Conservation (phyloP, 1,140 invertebrate species). For the Phymorhynchus buccinoides region DNA sequence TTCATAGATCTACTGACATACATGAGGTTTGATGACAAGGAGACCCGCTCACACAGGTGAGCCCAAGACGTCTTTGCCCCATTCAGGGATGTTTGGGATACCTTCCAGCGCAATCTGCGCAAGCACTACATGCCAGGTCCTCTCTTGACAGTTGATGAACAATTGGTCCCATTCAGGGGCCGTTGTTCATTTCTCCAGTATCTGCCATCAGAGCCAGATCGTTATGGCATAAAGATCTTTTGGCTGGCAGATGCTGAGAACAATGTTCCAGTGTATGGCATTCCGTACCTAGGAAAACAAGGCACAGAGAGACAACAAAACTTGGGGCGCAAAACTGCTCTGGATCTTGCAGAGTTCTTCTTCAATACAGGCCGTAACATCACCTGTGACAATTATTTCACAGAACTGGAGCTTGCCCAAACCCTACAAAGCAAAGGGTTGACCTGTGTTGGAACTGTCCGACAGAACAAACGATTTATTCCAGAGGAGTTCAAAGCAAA, state of each 20-base stretch:
- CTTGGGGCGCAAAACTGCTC: constrained; percentile 20
- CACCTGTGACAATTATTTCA: constrained; percentile 45
- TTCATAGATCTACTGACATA: constrained; percentile 40
- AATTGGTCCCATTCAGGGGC: constrained; percentile 60
- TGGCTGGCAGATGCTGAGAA: constrained; percentile 39
- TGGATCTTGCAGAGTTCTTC: constrained; percentile 25
- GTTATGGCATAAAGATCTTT: constrained; percentile 69
- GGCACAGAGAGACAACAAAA: neutral
- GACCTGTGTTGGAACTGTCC: constrained; percentile 39
- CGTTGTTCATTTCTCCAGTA: constrained; percentile 64
- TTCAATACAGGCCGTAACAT: constrained; percentile 37
- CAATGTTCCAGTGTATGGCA: constrained; percentile 40
- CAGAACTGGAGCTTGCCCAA: constrained; percentile 23
- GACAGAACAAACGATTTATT: constrained; percentile 29
- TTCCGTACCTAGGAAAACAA: constrained; percentile 44
- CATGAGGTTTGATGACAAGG: constrained; percentile 55
- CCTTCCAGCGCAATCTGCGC: constrained; percentile 33
- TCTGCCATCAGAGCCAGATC: constrained; percentile 66
- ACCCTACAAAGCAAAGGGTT: neutral
- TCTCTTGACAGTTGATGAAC: constrained; percentile 61
- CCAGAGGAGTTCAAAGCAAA: constrained; percentile 33
- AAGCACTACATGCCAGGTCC: constrained; percentile 44
- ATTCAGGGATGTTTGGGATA: constrained; percentile 56
- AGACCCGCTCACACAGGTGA: constrained; percentile 39
- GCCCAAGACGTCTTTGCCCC: constrained; percentile 54